These are phyloP conservation scores for Hirundichthys speculiger DNA, from an alignment of 2,113 vertebrate genomes.

Conservation along the genomic window DNA sequence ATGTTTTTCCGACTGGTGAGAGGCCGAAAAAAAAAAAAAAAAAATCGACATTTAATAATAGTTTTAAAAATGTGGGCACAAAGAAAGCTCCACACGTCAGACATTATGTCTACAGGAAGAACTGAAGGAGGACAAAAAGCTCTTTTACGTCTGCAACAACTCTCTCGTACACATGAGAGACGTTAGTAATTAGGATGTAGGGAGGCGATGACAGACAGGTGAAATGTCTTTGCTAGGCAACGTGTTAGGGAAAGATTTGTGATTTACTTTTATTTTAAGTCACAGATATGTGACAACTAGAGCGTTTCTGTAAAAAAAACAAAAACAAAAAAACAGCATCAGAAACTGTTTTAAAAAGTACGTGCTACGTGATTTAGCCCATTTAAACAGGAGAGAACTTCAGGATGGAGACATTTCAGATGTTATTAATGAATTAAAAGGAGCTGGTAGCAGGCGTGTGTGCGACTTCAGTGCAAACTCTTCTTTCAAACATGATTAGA, in stretches of 20 bases:
- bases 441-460: constrained; percentile 36
- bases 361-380: background rate
- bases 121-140: constrained; percentile 29
- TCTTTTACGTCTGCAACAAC: background rate
- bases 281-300: background rate
- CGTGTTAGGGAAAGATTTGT: constrained; percentile 20
- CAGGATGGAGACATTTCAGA: constrained; percentile 24
- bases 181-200: constrained; percentile 15
- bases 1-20: too few species aligned
- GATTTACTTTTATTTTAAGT: constrained; percentile 12
- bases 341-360: too few species aligned
- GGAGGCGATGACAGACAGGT: constrained; percentile 15
- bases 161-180: too few species aligned
- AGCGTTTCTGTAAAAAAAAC: too few species aligned
- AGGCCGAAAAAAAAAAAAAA: too few species aligned
- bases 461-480: constrained; percentile 8
- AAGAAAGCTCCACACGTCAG: too few species aligned
- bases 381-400: constrained; percentile 3
- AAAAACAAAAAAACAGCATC: too few species aligned
- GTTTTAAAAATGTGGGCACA: too few species aligned
- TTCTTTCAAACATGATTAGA: background rate
- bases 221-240: constrained; percentile 2
- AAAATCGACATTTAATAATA: too few species aligned
- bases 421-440: constrained; percentile 6
- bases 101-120: constrained; percentile 11